Percentiles rank a stretch among this genome's conserved stretches.
These are phyloP conservation scores for Gallinago nigripennis DNA, from an alignment of 2,797 vertebrate genomes.

Conservation along the genomic window DNA sequence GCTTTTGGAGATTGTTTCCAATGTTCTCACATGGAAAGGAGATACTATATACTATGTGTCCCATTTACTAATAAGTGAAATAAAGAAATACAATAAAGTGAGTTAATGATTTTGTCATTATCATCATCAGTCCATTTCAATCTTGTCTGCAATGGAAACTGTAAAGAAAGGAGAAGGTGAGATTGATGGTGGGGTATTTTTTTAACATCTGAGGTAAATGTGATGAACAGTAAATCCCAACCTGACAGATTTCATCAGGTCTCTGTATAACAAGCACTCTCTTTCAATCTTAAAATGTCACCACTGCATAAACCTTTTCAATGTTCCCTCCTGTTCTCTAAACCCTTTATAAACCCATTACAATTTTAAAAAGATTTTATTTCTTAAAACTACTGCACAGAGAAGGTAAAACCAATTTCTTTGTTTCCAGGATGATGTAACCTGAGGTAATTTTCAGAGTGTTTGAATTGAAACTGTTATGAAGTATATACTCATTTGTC, in stretches of 20 bases:
- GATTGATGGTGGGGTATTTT: background rate
- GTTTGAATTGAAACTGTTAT: constrained; percentile 53
- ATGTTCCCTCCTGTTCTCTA: constrained; percentile 40
- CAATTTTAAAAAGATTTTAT: constrained; percentile 63
- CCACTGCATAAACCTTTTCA: constrained; percentile 39
- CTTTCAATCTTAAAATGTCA: constrained; percentile 59
- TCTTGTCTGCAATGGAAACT: background rate
- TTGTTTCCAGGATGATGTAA: constrained; percentile 41
- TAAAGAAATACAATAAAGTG: background rate
- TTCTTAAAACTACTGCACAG: constrained; percentile 48
- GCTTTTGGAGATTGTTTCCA: background rate
- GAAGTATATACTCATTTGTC: constrained; percentile 4
- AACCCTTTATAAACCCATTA: constrained; percentile 70
- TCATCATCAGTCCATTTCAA: fast-evolving
- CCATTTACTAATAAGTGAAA: background rate
- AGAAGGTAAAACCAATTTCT: constrained; percentile 62
- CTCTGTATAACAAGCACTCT: constrained; percentile 39
- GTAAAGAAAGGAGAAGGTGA: background rate
- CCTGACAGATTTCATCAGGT: constrained; percentile 56
- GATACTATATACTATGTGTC: background rate
- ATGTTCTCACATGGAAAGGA: background rate
- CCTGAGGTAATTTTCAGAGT: constrained; percentile 43
- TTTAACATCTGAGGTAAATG: background rate
- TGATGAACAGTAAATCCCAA: constrained; percentile 49
- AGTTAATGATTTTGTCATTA: background rate